Evolutionary conservation across 2,888 invertebrate species (phyloP).

Genomic region (Hymenopus coronatus): DNA sequence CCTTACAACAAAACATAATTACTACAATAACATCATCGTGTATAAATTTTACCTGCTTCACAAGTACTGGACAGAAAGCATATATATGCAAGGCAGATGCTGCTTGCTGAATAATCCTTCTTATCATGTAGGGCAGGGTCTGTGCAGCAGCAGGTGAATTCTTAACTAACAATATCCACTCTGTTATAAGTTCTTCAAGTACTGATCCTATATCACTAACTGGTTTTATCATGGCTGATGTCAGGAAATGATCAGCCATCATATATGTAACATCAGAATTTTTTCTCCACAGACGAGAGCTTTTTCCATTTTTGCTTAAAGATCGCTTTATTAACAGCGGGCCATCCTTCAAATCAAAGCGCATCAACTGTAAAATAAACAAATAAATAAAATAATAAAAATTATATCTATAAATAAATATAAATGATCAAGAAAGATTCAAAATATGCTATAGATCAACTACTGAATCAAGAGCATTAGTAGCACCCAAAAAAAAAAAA

Average conservation of each 20-base stretch:
- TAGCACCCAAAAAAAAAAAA: too few species aligned
- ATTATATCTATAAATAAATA: not conserved
- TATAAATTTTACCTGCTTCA: constrained; percentile 44
- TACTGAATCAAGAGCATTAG: not conserved
- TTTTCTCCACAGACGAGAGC: constrained; percentile 50
- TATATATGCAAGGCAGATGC: constrained; percentile 66
- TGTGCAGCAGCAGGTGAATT: constrained; percentile 35
- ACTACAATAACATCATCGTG: not conserved
- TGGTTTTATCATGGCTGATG: constrained; percentile 54
- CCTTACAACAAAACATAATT: not conserved
- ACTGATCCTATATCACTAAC: constrained; percentile 44
- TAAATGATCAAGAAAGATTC: not conserved
- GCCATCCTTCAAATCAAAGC: constrained; percentile 54
- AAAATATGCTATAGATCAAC: not conserved
- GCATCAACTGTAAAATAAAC: constrained; percentile 52
- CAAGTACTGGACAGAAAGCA: constrained; percentile 56
- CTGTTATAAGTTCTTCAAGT: constrained; percentile 44
- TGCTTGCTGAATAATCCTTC: constrained; percentile 52
- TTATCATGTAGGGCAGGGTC: constrained; percentile 45
- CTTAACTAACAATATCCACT: constrained; percentile 45
- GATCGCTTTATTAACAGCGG: constrained; percentile 55
- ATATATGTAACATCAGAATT: constrained; percentile 55
- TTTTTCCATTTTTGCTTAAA: constrained; percentile 40
- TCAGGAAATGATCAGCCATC: constrained; percentile 55
- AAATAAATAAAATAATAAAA: not conserved